A percentile compares a stretch with the other conserved stretches of the same genome.
Evolutionary conservation across 1,140 invertebrate genomes (phyloP).

Genomic region (Oryctes rhinoceros): DNA sequence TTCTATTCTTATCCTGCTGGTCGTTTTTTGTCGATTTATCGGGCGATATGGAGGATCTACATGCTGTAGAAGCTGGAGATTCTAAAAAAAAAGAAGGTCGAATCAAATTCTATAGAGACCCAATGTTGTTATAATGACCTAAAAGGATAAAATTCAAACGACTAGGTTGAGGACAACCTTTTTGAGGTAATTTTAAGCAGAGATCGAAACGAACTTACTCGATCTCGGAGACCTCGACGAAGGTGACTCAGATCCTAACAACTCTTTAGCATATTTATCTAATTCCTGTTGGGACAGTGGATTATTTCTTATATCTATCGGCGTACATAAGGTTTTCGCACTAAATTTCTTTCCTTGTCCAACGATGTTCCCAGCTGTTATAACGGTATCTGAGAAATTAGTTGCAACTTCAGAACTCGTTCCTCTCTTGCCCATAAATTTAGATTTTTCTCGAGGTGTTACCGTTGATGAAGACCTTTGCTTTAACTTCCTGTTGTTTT

Average conservation of each 20-base stretch:
- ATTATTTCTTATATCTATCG: neutral
- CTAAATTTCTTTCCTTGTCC: neutral
- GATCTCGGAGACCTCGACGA: neutral
- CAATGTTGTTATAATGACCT: no score
- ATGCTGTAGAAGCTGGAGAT: slow-evolving; percentile 5
- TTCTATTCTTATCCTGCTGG: neutral
- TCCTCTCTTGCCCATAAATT: neutral
- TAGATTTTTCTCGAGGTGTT: neutral
- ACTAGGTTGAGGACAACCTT: no score
- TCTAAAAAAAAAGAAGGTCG: neutral
- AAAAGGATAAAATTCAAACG: no score
- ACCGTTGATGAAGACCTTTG: slow-evolving; percentile 26
- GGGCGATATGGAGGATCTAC: neutral
- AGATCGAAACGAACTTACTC: neutral
- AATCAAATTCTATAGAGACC: no score
- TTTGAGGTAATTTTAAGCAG: no score
- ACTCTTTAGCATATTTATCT: slow-evolving; percentile 38
- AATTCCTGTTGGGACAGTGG: slow-evolving; percentile 30
- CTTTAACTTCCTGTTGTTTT: slow-evolving; percentile 20
- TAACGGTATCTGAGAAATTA: slow-evolving; percentile 37
- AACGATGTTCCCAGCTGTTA: neutral
- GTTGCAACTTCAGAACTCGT: neutral
- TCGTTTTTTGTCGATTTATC: neutral
- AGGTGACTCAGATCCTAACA: slow-evolving; percentile 14
- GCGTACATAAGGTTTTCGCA: neutral